Evolutionary conservation across 2,113 vertebrate genomes (phyloP).

Genomic region (Trichomycterus rosablanca): DNA sequence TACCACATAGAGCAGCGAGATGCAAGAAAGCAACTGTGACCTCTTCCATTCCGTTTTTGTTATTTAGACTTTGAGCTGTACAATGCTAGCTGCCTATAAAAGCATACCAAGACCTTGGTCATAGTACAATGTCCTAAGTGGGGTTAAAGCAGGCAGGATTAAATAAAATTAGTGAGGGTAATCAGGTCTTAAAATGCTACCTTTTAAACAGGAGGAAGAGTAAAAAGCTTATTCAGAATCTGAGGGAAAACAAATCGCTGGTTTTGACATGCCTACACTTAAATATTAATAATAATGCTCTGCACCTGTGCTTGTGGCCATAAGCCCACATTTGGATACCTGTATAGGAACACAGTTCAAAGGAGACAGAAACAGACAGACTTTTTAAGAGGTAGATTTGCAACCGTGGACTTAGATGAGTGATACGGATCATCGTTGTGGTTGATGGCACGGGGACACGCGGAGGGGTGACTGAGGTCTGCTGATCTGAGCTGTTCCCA

Average conservation of each 20-base stretch:
- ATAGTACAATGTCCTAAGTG: conserved; percentile 49
- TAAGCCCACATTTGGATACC: conserved; percentile 65
- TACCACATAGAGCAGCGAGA: conserved; percentile 23
- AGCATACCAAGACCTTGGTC: conserved; percentile 23
- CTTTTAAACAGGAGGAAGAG: conserved; percentile 53
- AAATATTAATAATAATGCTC: conserved; percentile 57
- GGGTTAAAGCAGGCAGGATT: conserved; percentile 40
- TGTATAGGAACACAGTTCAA: conserved; percentile 70
- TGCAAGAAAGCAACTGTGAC: conserved; percentile 1
- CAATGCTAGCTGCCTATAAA: conserved; percentile 36
- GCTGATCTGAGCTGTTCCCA: conserved; percentile 33
- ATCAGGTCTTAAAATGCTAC: conserved; percentile 64
- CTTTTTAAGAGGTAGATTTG: conserved; percentile 92
- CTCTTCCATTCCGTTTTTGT: conserved; percentile 1
- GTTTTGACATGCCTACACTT: conserved; percentile 37
- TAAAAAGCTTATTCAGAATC: conserved; percentile 85
- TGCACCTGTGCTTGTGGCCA: conserved; percentile 60
- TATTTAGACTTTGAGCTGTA: conserved; percentile 25
- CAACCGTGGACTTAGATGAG: conserved; percentile 72
- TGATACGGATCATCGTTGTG: too few relatives aligned
- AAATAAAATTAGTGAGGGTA: conserved; percentile 49
- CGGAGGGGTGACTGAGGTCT: conserved; percentile 39
- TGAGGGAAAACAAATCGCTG: conserved; percentile 40
- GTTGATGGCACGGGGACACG: background rate
- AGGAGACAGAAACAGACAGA: conserved; percentile 69